Base-by-base conservation (phyloP, 2,797 vertebrate species). In the Lateolabrax maculatus region DNA sequence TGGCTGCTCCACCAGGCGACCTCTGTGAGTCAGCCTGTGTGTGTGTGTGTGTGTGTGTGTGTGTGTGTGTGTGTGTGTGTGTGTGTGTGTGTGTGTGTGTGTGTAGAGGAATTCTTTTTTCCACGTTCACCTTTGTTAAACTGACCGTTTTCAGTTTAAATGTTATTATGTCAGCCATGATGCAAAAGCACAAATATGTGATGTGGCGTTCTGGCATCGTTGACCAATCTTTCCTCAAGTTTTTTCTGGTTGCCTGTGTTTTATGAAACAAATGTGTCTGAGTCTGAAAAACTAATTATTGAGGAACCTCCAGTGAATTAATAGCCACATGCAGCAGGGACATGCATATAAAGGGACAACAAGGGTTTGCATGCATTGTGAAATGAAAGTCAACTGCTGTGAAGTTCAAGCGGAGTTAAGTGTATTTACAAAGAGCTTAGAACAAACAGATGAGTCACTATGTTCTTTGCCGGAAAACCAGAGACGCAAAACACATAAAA, bases 1-100 rank as follows among this genome's bases (percentile, higher is more conserved):
- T 75, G 76, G 84, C 80, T 86, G 72, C 79, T 58, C 73, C 84
- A 88, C 68, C 66, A 78, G 63, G 51, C 68, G 57, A 84, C 85
- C 75, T 79, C 71, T 75, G 60, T 81, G 80, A 80, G 29, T 86
- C 80, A 75, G 49, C 29, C 9, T 15, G 8, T 27, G 53, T 67
- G 62, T 75, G 31, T 80, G 41, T 51, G 70, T 75, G 67, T 71
- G 76, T 72, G 67, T 75, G 71, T 67, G 52, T 69, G 73, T 72
- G 64, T 75, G 37, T 75, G 57, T 77, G 69, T 68, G 66, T 74
- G 71, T 60, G 37, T 71, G 64, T 72, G 76, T 67, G 44, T 60
- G 48, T 46, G 21, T 46, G 13, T 55, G 7, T 55, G 19, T 49
- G 21, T 51, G 21, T 51, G 63, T 66, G 31, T 39, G 29, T 43